Base-by-base conservation (phyloP, 2,797 vertebrate species). In the Anguilla anguilla region DNA sequence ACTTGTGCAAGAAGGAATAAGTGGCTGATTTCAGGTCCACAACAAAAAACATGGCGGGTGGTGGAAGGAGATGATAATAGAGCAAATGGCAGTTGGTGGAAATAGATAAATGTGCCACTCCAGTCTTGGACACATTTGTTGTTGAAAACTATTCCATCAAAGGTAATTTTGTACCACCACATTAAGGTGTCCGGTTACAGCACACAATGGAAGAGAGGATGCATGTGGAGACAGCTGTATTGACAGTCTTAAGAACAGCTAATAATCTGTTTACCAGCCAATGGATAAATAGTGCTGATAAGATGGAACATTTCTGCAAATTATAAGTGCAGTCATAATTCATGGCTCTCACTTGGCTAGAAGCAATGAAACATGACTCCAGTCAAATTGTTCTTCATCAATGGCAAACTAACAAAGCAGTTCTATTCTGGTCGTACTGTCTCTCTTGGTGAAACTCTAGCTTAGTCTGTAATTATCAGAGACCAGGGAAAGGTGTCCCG, bases 331-430 rank as follows among this genome's bases (percentile, higher is more conserved):
- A 87, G 91, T 88, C 89, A 88, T 88, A 86, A 85, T 89, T 93
- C 91, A 91, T 59, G 93, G 91, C 87, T 96, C 96, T 93, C 94
- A 96, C 96, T 96, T 95, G 93, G 93, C 92, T 93, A 90, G 89
- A 92, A 94, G 89, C 92, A 89, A 91, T 94, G 92, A 96, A 95
- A 95, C 93, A 94, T 92, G 93, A 94, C 91, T 92, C 89, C 72
- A 89, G 86, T 92, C 92, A 91, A 93, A 9, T 67, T 22, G 87
- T 88, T 93, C 77, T 85, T 89, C 81, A 89, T 88, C 88, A 85
- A 88, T 86, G 72, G 64, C 51, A 87, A 91, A 89, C 87, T 90
- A 87, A 88, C 89, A 85, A 25, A 79, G 83, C 83, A 72, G 89
- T 92, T 90, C 89, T 88, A 86, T 90, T 90, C 89, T 87, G 87